These are phyloP conservation scores for Coelopa frigida DNA, from an alignment of 1,140 invertebrate genomes.

Conservation along the genomic window DNA sequence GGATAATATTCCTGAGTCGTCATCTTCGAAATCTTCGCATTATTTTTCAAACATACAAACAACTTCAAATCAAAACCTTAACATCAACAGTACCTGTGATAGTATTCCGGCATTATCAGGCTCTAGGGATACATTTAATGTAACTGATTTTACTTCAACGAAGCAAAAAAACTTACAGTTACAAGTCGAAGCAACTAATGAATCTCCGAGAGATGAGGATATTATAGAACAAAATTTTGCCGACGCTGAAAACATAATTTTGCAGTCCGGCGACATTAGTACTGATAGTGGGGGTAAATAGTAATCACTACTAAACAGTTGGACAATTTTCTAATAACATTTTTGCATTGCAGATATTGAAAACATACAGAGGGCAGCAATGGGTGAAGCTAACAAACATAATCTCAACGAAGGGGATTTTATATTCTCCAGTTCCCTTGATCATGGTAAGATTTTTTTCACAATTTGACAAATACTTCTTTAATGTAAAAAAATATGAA, in stretches of 20 bases:
- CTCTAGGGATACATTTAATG: too few relatives aligned
- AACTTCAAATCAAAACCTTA: neutral
- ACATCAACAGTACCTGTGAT: conserved; percentile 41
- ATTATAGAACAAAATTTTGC: conserved; percentile 43
- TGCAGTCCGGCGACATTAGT: conserved; percentile 35
- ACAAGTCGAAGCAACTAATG: too few relatives aligned
- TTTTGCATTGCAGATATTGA: neutral
- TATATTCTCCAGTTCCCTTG: conserved; percentile 34
- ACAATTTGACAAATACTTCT: too few relatives aligned
- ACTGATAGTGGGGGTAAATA: conserved; percentile 16
- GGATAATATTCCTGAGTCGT: conserved; percentile 1
- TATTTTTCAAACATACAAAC: too few relatives aligned
- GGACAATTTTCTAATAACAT: conserved; percentile 5
- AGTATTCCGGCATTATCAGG: conserved; percentile 16
- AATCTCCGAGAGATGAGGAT: too few relatives aligned
- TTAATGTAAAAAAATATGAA: too few relatives aligned
- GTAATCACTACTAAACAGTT: neutral
- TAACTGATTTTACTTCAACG: too few relatives aligned
- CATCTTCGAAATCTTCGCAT: neutral
- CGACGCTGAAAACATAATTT: conserved; percentile 45
- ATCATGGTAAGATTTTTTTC: conserved; percentile 30
- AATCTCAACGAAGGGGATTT: conserved; percentile 19
- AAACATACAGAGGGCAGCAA: neutral
- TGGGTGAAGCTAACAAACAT: neutral
- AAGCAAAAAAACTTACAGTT: too few relatives aligned